Evolutionary conservation across 2,113 vertebrate genomes (phyloP).

Genomic region (Oxyruncus cristatus): DNA sequence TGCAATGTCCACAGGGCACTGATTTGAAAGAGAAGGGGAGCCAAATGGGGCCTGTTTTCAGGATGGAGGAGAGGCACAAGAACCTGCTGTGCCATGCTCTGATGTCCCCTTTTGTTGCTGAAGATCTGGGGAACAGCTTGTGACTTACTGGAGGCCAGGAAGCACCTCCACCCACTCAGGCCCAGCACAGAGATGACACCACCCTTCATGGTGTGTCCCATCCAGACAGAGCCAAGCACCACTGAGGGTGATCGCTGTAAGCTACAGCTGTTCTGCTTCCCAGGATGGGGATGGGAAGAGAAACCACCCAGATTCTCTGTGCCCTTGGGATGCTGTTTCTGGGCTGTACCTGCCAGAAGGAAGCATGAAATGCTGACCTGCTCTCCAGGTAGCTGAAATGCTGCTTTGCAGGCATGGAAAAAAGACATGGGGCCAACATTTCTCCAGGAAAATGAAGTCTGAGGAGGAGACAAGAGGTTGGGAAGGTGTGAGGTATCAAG

Average conservation of each 20-base stretch:
- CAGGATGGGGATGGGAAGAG: background rate
- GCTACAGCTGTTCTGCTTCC: background rate
- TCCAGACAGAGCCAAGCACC: background rate
- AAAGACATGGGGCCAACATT: background rate
- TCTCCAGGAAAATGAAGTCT: conserved; percentile 4
- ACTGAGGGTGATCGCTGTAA: background rate
- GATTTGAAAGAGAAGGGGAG: background rate
- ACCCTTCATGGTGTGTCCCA: background rate
- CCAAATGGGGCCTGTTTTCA: background rate
- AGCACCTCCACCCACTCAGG: background rate
- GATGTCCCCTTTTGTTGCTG: rapidly evolving
- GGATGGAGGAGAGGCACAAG: background rate
- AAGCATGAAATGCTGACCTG: conserved; percentile 47
- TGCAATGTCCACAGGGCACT: background rate
- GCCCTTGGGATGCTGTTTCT: background rate
- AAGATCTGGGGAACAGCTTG: background rate
- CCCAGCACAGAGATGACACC: background rate
- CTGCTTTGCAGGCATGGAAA: background rate
- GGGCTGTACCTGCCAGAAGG: background rate
- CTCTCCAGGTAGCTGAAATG: background rate
- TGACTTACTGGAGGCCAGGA: background rate
- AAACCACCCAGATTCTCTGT: background rate
- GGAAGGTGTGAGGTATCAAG: background rate
- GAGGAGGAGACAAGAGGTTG: background rate
- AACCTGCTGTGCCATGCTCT: background rate